These are phyloP conservation scores for Esox masquinongy DNA, from an alignment of 2,797 vertebrate species.

Conservation along the genomic window DNA sequence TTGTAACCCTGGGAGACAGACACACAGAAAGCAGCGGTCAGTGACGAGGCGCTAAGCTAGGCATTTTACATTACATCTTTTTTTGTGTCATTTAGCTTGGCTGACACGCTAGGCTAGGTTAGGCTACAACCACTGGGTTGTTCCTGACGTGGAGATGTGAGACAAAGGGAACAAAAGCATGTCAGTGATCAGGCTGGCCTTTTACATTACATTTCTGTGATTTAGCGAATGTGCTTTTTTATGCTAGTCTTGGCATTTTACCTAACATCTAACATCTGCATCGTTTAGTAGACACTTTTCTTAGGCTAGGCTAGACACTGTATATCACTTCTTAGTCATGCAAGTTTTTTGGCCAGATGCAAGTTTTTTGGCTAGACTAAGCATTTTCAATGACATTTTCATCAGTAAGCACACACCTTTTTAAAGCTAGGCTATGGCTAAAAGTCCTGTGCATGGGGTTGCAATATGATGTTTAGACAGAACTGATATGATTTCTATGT, in stretches of 20 bases:
- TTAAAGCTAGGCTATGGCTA: background rate
- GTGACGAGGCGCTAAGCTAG: slow-evolving; percentile 3
- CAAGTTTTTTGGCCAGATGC: too few relatives aligned
- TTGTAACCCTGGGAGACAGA: slow-evolving; percentile 88
- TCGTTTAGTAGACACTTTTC: background rate
- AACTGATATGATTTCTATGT: background rate
- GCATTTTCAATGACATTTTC: too few relatives aligned
- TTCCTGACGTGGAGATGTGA: background rate
- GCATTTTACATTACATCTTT: background rate
- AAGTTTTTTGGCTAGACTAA: too few relatives aligned
- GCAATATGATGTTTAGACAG: background rate
- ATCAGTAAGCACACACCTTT: too few relatives aligned
- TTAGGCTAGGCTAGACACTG: too few relatives aligned
- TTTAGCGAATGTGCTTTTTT: background rate
- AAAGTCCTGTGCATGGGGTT: background rate
- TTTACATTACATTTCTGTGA: background rate
- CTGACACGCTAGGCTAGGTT: background rate
- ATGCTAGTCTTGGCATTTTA: background rate
- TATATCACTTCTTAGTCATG: too few relatives aligned
- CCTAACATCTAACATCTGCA: background rate
- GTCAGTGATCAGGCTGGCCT: background rate
- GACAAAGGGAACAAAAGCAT: background rate
- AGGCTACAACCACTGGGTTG: background rate
- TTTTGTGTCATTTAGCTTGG: background rate
- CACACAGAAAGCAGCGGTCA: slow-evolving; percentile 52